Base-by-base conservation (phyloP, 2,888 invertebrate species). In the Eulithis testata region DNA sequence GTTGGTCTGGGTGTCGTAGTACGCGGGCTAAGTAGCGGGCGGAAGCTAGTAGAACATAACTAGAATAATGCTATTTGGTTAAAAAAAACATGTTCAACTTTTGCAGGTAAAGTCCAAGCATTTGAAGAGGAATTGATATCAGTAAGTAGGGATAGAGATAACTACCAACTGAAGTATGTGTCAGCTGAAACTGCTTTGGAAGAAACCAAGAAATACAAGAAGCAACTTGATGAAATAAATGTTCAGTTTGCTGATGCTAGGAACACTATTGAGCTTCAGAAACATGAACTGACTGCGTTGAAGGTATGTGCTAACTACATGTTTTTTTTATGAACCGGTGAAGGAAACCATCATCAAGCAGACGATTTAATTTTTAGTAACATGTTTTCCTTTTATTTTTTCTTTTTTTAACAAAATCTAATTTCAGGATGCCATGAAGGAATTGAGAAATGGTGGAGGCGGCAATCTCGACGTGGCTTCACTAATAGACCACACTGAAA, bases 131-230 rank as follows among this genome's bases (percentile, higher is more conserved):
- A 92, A 76, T 79, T 93, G 62, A 91, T 93, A 73, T 79, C 88
- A 57, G 88, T 90, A 3, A 91, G 86, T 64, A 79, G 92, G 31
- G 93, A 93, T n/a, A 79, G 91, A 70, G 92, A 93, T 63, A 88
- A 85, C 69, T 92, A 82, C 77, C 92, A 92, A 74, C 74, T 92
- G 12, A 93, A 93, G 66, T 91, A 87, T 78, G 94, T 83, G 70
- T 94, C 90, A 31, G 94, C 81, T 72, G 94, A 76, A 87, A 93
- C 79, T 82, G 94, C 79, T 80, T 89, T 84, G 78, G 94, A 79
- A 86, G 96, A 91, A 78, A 94, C 74, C 80, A 94, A 81, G 84
- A 95, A 85, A 71, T 93, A 95, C 71, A 94, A 93, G 71, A 91
- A 90, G 69, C 90, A 93, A 71, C 84, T 94, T 43, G 94, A 94